Evolutionary conservation across 1,140 invertebrate genomes (phyloP).

Genomic region (Metopolophium dirhodum): DNA sequence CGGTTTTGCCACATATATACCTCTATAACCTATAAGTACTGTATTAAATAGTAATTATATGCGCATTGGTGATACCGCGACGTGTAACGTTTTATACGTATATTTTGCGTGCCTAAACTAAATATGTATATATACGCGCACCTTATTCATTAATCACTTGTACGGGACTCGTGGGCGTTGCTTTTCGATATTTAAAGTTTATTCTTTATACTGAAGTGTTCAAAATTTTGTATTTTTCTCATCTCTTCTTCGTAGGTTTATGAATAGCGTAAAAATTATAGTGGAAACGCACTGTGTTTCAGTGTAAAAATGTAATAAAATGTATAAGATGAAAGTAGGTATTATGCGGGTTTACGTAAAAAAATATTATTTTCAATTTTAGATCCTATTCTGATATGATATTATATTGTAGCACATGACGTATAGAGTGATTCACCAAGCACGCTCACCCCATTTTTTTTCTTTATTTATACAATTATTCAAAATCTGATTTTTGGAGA

Average conservation of each 20-base stretch:
- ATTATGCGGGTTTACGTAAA: not conserved
- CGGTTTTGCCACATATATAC: not conserved
- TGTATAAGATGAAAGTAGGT: no score
- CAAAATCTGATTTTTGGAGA: no score
- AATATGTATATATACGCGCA: not conserved
- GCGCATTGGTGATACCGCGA: not conserved
- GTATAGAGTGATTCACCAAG: no score
- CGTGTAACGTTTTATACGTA: not conserved
- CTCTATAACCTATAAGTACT: not conserved
- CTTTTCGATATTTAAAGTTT: not conserved
- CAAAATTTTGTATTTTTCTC: not conserved
- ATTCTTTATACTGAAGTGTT: not conserved
- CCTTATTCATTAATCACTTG: not conserved
- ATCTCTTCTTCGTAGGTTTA: not conserved
- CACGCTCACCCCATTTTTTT: no score
- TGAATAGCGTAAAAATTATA: not conserved
- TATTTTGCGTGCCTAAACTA: not conserved
- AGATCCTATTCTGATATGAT: no score
- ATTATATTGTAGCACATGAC: no score
- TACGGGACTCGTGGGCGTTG: not conserved
- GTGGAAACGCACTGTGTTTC: not conserved
- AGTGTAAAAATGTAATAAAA: not conserved
- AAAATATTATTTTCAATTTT: not conserved
- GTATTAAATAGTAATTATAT: not conserved
- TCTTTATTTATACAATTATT: no score